These are phyloP conservation scores for Megaceryle alcyon DNA, from an alignment of 2,797 vertebrate species.

Conservation along the genomic window DNA sequence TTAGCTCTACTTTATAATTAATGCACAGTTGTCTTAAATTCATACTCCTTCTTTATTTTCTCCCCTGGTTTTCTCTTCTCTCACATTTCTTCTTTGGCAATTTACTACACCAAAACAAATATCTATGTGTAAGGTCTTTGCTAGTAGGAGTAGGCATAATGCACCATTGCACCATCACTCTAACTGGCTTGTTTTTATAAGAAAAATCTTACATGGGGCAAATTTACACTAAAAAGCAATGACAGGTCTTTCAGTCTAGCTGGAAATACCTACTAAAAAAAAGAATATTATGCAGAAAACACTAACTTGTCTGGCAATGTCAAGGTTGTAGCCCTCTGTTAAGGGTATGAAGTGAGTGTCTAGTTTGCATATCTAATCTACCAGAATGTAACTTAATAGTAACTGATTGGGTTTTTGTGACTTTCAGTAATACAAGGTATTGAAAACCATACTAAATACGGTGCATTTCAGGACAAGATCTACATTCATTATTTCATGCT, in stretches of 20 bases:
- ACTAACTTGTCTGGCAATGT: not conserved
- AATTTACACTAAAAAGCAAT: not conserved
- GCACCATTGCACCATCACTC: not conserved
- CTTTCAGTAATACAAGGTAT: not conserved
- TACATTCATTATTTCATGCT: conserved; percentile 37
- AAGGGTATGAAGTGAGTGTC: not conserved
- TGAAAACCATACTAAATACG: not conserved
- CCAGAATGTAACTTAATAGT: not conserved
- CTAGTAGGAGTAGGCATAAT: not conserved
- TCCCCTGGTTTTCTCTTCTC: not conserved
- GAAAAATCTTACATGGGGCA: not conserved
- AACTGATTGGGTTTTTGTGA: not conserved
- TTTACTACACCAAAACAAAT: not conserved
- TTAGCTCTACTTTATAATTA: not conserved
- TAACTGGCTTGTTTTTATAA: not conserved
- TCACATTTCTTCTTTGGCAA: not conserved
- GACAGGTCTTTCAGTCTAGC: not conserved
- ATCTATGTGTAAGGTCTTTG: not conserved
- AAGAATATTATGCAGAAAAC: not conserved
- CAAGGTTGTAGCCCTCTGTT: not conserved
- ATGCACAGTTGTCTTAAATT: not conserved
- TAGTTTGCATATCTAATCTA: not conserved
- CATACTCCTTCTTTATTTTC: not conserved
- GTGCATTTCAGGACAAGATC: not conserved
- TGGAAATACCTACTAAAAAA: not conserved